Base-by-base conservation (phyloP, 2,888 invertebrate genomes). In the Heliconius erato region DNA sequence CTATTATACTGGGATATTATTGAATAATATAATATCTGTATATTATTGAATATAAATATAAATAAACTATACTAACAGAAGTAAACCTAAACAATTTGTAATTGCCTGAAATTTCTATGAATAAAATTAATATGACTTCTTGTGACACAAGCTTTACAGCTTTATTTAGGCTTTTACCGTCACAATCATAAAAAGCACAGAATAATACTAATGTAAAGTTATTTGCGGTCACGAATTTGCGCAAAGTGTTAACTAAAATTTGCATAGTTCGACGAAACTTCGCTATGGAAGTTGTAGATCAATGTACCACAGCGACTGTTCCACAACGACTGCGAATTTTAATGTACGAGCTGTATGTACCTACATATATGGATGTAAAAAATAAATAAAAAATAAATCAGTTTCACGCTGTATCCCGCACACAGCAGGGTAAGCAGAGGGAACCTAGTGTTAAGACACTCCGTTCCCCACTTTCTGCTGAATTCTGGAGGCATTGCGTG, bases 251-350 rank as follows among this genome's bases (percentile, higher is more conserved):
- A 91, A 91, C 90, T 91, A 90, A 92, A 92, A 93, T 93, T 93
- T 93, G 91, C 93, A 93, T 93, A 93, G 93, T 93, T 92, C 87
- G 90, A 91, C 88, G 88, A 85, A 92, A 93, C 91, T 93, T 92
- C 85, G 85, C 85, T 88, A 85, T 87, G 87, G 85, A 89, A 92
- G 90, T 90, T 91, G 88, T 90, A 89, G 90, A 89, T 91, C 91
- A 90, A 89, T 89, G 89, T 89, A 88, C 88, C 88, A 86, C 84
- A 85, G 85, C 84, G 87, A 87, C 87, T 85, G 88, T 88, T 89
- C 87, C 87, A 85, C 85, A 84, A 86, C 86, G 87, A 88, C 85
- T 84, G 87, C 86, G 87, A 88, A 89, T 89, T 90, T 89, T 87
- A 90, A 88, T 88, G 85, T 81, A 82, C 74, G 82, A 77, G 69